Base-by-base conservation (phyloP, 2,888 invertebrate genomes). In the Boloria selene region DNA sequence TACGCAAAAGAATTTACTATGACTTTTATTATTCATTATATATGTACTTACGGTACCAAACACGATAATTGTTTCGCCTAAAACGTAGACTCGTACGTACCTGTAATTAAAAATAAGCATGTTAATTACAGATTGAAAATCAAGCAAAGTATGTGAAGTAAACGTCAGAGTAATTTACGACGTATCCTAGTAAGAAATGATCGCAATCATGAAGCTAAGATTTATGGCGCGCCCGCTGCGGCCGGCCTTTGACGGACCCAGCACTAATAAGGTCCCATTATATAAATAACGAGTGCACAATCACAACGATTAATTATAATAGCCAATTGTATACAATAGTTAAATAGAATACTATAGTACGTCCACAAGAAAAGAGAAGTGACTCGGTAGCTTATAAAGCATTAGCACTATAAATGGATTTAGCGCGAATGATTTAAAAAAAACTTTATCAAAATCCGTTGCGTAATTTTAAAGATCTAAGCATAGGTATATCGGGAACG, bases 111-210 rank as follows among this genome's bases (percentile, higher is more conserved):
- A 65, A 64, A 49, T 13, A 38, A 26, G 6, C 22, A 13, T 44
- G 26, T 51, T 64, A 51, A 26, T 38, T 22, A 58, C 13, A 4
- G 42, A 64, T 16, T 49, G 16, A 26, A 61, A 18, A 22, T 45
- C 18, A 44, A 31, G 42, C 42, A 16, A 18, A 18, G 45, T n/a
- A 26, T 4, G n/a, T 56, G 16, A 42, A 45, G 42, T 65, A 60
- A 59, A 70, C 61, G 66, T 68, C 64, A 50, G 47, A 55, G 60
- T 64, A 60, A 67, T 69, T 70, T 66, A 68, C 68, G 68, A 68
- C 55, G 47, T 44, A 65, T 67, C 62, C 45, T 38, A 49, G 42
- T 53, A 62, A 60, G 67, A 58, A 60, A 60, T 67, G 53, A 67
- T 56, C 53, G 56, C 66, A 49, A 60, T 68, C 61, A 64, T 54